Evolutionary conservation across 2,113 vertebrate species (phyloP).

Genomic region (Phalacrocorax aristotelis): DNA sequence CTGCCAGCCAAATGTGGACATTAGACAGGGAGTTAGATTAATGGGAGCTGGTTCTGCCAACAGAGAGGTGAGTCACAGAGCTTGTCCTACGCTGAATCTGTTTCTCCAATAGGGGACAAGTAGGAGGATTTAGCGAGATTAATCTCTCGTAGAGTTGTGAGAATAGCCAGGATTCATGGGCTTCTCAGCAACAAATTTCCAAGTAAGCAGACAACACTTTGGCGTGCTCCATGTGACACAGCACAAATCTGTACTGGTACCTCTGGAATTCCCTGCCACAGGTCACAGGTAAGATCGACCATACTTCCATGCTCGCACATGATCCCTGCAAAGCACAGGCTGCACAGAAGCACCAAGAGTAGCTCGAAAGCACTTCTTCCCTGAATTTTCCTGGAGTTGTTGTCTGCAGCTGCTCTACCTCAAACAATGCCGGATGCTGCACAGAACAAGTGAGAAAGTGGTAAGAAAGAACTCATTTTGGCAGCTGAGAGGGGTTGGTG

Average conservation of each 20-base stretch:
- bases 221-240: not conserved
- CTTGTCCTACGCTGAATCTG: constrained; percentile 53
- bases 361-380: not conserved
- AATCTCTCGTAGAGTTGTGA: constrained; percentile 28
- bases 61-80: constrained; percentile 62
- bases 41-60: constrained; percentile 60
- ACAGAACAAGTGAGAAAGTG: not conserved
- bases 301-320: not conserved
- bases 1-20: constrained; percentile 49
- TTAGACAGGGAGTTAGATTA: constrained; percentile 59
- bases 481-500: not conserved
- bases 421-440: not conserved
- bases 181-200: constrained; percentile 25
- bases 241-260: not conserved
- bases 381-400: not conserved
- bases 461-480: not conserved
- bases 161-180: constrained; percentile 31
- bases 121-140: constrained; percentile 55
- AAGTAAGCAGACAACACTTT: not conserved
- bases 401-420: not conserved
- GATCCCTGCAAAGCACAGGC: not conserved
- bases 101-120: constrained; percentile 42
- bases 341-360: not conserved
- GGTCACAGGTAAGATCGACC: not conserved
- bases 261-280: not conserved